Base-by-base conservation (phyloP, 1,140 invertebrate species). In the Phthorimaea operculella region DNA sequence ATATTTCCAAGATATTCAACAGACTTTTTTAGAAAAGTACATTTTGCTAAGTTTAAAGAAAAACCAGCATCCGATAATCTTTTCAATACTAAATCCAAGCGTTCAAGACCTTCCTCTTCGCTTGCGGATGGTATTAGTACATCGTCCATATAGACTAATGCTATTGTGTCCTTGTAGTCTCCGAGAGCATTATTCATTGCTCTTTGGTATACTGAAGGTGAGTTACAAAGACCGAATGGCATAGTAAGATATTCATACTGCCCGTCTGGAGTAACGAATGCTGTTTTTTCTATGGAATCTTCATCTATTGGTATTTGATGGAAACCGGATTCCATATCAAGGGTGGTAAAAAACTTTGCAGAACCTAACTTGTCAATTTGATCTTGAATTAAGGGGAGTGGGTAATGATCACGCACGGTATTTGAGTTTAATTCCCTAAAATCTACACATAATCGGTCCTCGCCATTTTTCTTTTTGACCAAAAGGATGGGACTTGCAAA, bases 241-340 rank as follows among this genome's bases (percentile, higher is more conserved):
- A 72, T 66, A 15, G 60, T 34, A 1, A 64, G 62, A 59, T 52
- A 79, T 55, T 81, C 68, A 39, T 60, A 79, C 4, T 69, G 60
- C 0, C 72, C 71, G 11, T 63, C 62, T 0, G 71, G 70, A 1
- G 69, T 73, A 1, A 72, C 63, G 54, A 79, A 78, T 1, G 73
- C 68, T 0, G 73, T 78, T 44, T 71, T 68, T 51, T 71, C 67
- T 18, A 63, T 54, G n/a, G 59, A 64, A 12, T 68, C 54, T 11
- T 12, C 18, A 33, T 58, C 39, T 4, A 77, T 54, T 42, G 51
- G 55, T 0, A 85, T 70, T 42, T 85, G 82, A 55, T 73, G 67
- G 44, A 76, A 80, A 6, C 76, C 75, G 15, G 72, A 75, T 0
- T 58, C 66, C 11, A 87, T 52, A 64, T 88, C 87, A 1, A 88